Evolutionary conservation across 1,140 invertebrate genomes (phyloP).

Genomic region (Protaetia brevitarsis): DNA sequence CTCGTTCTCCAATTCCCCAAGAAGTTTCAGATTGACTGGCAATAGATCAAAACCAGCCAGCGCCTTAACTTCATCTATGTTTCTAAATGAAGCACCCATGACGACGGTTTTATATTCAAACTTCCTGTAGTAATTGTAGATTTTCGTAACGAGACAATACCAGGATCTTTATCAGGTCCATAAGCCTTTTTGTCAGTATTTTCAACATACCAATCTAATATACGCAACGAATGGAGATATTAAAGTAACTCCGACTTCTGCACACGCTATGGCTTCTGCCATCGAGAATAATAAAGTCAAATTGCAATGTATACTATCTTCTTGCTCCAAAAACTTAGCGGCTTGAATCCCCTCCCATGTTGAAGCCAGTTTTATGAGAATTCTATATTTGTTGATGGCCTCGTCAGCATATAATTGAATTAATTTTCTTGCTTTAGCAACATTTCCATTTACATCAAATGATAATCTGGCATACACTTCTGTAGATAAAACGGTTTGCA

Average conservation of each 20-base stretch:
- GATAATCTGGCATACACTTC: too few species aligned
- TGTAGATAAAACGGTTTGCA: too few species aligned
- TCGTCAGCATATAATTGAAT: conserved; percentile 87
- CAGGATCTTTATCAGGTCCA: conserved; percentile 85
- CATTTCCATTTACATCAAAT: conserved; percentile 89
- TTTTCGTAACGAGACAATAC: conserved; percentile 92
- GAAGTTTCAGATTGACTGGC: conserved; percentile 89
- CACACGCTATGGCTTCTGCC: conserved; percentile 95
- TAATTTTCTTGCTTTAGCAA: conserved; percentile 84
- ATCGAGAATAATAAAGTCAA: conserved; percentile 95
- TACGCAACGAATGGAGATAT: conserved; percentile 94
- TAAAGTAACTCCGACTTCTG: conserved; percentile 93
- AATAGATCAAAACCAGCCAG: conserved; percentile 95
- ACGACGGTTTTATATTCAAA: conserved; percentile 96
- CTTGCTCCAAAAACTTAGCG: conserved; percentile 85
- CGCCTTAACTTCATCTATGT: conserved; percentile 88
- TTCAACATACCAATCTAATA: conserved; percentile 94
- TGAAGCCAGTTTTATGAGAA: conserved; percentile 95
- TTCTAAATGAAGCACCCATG: conserved; percentile 99
- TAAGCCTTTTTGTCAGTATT: conserved; percentile 85
- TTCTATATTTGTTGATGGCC: conserved; percentile 87
- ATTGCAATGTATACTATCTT: conserved; percentile 96
- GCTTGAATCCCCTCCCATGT: conserved; percentile 99
- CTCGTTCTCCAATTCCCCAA: conserved; percentile 77
- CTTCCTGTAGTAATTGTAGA: conserved; percentile 99